phyloP scores from a whole-genome alignment of 2,113 vertebrate species.

The Gymnorhina tibicen region DNA sequence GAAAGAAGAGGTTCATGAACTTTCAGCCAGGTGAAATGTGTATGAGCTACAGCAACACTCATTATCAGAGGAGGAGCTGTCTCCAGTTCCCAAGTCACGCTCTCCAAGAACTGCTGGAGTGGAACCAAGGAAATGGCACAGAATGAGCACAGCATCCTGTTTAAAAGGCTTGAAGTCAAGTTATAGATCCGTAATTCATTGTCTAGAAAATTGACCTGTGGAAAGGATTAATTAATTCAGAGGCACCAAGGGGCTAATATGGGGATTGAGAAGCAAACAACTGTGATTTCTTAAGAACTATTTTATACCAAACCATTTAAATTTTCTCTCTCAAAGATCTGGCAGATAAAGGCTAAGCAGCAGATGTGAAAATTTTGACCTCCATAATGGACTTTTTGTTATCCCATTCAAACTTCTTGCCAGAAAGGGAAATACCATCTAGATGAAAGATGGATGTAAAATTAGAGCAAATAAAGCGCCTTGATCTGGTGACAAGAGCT shows the following conservation, averaged over 20 bases:
- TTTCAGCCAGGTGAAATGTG: background rate
- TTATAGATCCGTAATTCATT: background rate
- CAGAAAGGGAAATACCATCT: background rate
- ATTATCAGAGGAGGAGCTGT: background rate
- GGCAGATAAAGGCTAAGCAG: background rate
- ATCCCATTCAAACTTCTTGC: background rate
- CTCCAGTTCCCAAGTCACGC: background rate
- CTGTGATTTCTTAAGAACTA: background rate
- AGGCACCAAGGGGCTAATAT: background rate
- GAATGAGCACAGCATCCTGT: background rate
- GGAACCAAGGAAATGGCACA: background rate
- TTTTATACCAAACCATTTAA: background rate
- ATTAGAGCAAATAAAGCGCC: background rate
- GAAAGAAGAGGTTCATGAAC: constrained; percentile 19
- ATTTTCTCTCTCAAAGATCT: background rate
- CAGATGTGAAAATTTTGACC: background rate
- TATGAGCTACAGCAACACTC: background rate
- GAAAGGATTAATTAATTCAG: background rate
- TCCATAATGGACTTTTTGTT: background rate
- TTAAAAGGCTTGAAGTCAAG: background rate
- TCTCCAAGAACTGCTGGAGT: constrained; percentile 18
- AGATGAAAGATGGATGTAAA: background rate
- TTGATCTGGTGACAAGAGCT: background rate
- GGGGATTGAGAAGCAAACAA: background rate
- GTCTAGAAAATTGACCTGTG: background rate